Percentiles rank a stretch among this genome's conserved stretches.
These are phyloP conservation scores for Embidobia sp. DNA, from an alignment of 2,888 invertebrate species.

Conservation along the genomic window DNA sequence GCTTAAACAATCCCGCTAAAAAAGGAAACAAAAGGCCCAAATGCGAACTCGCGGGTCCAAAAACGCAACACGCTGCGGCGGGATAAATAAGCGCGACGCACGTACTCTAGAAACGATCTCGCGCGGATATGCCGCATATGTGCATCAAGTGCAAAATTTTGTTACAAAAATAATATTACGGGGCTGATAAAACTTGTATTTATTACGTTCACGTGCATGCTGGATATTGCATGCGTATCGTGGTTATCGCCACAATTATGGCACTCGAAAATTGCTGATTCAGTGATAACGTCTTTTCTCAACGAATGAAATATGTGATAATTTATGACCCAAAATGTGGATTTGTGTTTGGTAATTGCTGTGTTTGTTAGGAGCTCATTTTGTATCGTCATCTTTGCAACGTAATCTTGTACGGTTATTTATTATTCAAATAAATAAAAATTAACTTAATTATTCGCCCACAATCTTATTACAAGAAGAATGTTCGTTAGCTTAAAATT, in stretches of 20 bases:
- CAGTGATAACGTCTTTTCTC: slow-evolving; percentile 52
- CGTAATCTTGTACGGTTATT: too few species aligned
- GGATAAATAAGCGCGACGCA: slow-evolving; percentile 9
- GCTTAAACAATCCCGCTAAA: too few species aligned
- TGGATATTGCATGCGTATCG: slow-evolving; percentile 40
- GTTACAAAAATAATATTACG: slow-evolving; percentile 47
- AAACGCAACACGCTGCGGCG: too few species aligned
- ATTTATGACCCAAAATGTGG: slow-evolving; percentile 27
- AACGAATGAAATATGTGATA: slow-evolving; percentile 51
- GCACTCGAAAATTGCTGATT: slow-evolving; percentile 56
- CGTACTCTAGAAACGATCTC: slow-evolving; percentile 5
- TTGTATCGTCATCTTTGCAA: too few species aligned
- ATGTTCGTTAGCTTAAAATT: too few species aligned
- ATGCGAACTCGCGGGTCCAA: too few species aligned
- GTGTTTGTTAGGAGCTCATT: slow-evolving; percentile 14
- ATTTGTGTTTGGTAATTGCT: slow-evolving; percentile 21
- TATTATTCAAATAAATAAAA: too few species aligned
- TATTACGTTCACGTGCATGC: slow-evolving; percentile 42
- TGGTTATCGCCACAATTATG: slow-evolving; percentile 55
- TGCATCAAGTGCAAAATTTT: slow-evolving; percentile 46
- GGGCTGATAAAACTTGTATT: slow-evolving; percentile 55
- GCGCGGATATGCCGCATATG: slow-evolving; percentile 3
- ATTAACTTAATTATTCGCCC: too few species aligned
- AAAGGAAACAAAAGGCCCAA: too few species aligned
- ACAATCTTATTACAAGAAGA: too few species aligned